phyloP scores from a whole-genome alignment of 1,140 invertebrate species.

The Calycopis cecrops region DNA sequence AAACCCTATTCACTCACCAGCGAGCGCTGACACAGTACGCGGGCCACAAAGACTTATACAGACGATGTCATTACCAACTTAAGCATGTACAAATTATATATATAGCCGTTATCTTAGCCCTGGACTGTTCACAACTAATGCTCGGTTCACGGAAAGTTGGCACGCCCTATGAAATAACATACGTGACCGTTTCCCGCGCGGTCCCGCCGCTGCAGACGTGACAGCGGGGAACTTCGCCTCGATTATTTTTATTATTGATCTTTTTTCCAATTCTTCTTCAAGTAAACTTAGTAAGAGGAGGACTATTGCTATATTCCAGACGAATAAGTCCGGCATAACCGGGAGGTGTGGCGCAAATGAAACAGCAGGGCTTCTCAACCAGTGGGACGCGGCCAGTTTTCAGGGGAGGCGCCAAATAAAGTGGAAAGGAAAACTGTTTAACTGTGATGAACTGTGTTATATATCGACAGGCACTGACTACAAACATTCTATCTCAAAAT shows the following conservation, averaged over 20 bases:
- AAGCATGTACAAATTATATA: constrained; percentile 9
- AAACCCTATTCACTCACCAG: constrained; percentile 30
- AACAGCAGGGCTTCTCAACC: too few relatives aligned
- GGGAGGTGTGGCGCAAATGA: too few relatives aligned
- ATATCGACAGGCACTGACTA: too few relatives aligned
- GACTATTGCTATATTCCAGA: too few relatives aligned
- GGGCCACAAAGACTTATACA: constrained; percentile 1
- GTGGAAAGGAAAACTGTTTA: too few relatives aligned
- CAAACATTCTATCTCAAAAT: too few relatives aligned
- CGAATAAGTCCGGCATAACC: too few relatives aligned
- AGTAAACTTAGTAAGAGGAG: too few relatives aligned
- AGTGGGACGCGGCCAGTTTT: too few relatives aligned
- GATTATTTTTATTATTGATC: background rate
- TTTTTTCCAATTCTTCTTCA: too few relatives aligned
- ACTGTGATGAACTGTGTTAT: too few relatives aligned
- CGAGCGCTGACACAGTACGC: constrained; percentile 10
- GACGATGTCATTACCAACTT: constrained; percentile 23
- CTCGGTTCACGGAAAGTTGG: constrained; percentile 26
- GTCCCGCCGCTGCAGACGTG: background rate
- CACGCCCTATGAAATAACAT: constrained; percentile 16
- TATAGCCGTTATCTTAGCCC: constrained; percentile 24
- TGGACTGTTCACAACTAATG: constrained; percentile 25
- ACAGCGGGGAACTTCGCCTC: background rate
- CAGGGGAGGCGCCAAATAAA: too few relatives aligned
- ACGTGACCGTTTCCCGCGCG: background rate